A percentile compares a stretch with the other conserved stretches of the same genome.
phyloP scores from a whole-genome alignment of 2,888 invertebrate genomes.

The Leptinotarsa haldemani region DNA sequence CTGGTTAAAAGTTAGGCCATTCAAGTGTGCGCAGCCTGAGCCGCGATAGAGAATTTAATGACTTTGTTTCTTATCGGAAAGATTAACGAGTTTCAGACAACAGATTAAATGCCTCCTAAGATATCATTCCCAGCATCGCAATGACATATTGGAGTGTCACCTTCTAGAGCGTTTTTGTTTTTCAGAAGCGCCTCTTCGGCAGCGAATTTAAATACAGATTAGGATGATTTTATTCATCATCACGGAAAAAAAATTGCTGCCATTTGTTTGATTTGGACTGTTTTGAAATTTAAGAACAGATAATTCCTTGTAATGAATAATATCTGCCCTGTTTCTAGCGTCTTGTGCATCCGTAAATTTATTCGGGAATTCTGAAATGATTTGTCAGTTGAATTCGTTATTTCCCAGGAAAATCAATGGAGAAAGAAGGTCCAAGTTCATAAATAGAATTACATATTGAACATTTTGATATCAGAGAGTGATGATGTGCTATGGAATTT shows the following conservation, averaged over 20 bases:
- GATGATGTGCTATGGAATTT: too few species aligned
- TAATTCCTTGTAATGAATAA: too few species aligned
- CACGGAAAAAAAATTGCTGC: background rate
- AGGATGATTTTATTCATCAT: constrained; percentile 29
- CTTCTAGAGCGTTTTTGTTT: constrained; percentile 42
- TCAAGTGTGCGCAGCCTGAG: constrained; percentile 55
- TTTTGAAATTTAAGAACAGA: background rate
- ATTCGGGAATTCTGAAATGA: too few species aligned
- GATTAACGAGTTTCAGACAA: constrained; percentile 62
- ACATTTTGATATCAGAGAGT: too few species aligned
- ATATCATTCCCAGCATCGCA: constrained; percentile 57
- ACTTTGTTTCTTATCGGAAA: constrained; percentile 63
- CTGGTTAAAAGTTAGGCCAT: constrained; percentile 63
- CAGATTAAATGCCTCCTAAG: constrained; percentile 59
- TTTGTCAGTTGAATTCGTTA: too few species aligned
- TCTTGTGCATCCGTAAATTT: too few species aligned
- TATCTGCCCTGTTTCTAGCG: too few species aligned
- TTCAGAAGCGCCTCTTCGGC: constrained; percentile 30
- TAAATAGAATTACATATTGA: too few species aligned
- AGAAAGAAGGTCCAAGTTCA: too few species aligned
- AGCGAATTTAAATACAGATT: constrained; percentile 36
- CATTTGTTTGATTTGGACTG: constrained; percentile 16
- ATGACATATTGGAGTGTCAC: constrained; percentile 55
- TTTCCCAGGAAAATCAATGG: too few species aligned
- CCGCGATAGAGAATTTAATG: constrained; percentile 62